A percentile compares a stretch with the other conserved stretches of the same genome.
Conservation (phyloP, 2,888 invertebrate genomes). For the Campoplex capitator region DNA sequence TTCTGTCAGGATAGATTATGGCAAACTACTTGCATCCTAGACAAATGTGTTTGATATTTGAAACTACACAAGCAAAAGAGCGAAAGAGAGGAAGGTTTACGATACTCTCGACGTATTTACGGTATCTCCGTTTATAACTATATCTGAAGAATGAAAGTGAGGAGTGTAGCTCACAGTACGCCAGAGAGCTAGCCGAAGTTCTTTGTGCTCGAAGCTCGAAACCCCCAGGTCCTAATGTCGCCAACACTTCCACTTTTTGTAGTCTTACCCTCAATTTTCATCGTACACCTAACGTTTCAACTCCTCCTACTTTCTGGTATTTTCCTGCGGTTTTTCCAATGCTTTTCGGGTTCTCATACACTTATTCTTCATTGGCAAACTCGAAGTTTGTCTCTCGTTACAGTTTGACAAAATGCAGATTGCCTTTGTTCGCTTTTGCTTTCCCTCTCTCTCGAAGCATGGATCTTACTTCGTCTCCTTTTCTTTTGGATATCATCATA, state of each 20-base stretch:
- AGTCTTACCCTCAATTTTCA: conserved; percentile 58
- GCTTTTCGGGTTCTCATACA: neutral
- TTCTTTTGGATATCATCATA: conserved; percentile 28
- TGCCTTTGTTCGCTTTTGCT: conserved; percentile 74
- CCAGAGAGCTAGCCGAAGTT: conserved; percentile 75
- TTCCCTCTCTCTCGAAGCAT: conserved; percentile 24
- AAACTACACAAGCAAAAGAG: neutral
- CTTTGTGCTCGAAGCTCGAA: conserved; percentile 66
- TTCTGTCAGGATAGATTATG: neutral
- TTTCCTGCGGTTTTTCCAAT: neutral
- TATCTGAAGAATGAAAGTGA: conserved; percentile 71
- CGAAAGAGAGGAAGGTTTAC: conserved; percentile 10
- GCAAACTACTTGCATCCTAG: neutral
- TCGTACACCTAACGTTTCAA: conserved; percentile 37
- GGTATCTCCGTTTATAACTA: conserved; percentile 45
- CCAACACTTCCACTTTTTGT: conserved; percentile 61
- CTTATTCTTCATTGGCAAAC: conserved; percentile 52
- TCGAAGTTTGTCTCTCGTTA: conserved; percentile 70
- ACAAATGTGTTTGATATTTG: conserved; percentile 9
- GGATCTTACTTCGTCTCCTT: conserved; percentile 39
- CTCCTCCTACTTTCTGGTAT: neutral
- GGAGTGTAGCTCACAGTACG: conserved; percentile 78
- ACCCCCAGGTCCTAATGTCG: conserved; percentile 60
- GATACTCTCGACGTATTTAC: conserved; percentile 53
- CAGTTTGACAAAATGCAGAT: conserved; percentile 81